Evolutionary conservation across 2,888 invertebrate species (phyloP).

Genomic region (Germaria angustata): DNA sequence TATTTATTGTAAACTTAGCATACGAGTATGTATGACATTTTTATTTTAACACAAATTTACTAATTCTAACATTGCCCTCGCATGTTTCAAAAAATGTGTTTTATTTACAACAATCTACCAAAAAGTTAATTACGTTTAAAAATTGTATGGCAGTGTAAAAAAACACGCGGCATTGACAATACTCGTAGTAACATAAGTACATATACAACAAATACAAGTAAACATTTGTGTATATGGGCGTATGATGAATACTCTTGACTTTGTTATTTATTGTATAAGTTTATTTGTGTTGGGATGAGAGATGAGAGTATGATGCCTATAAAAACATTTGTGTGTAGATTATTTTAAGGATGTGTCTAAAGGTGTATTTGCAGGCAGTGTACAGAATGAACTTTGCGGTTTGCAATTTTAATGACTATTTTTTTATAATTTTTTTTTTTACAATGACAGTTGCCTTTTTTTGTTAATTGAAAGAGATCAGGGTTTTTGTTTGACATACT

Average conservation of each 20-base stretch:
- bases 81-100: background rate
- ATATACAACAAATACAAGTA: background rate
- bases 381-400: background rate
- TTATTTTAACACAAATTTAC: too few species aligned
- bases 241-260: too few species aligned
- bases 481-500: background rate
- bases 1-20: too few species aligned
- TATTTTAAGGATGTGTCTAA: background rate
- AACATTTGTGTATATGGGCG: background rate
- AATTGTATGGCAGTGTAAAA: background rate
- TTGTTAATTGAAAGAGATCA: background rate
- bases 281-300: background rate
- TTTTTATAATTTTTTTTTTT: background rate
- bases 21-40: too few species aligned
- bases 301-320: background rate
- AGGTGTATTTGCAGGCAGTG: background rate
- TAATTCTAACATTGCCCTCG: background rate
- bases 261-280: too few species aligned
- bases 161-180: background rate
- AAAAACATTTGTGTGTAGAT: background rate
- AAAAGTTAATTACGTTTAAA: conserved; percentile 13
- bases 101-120: background rate
- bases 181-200: background rate
- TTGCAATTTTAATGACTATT: background rate
- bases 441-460: background rate